phyloP scores from a whole-genome alignment of 2,888 invertebrate genomes.

The Luffia ferchaultella region DNA sequence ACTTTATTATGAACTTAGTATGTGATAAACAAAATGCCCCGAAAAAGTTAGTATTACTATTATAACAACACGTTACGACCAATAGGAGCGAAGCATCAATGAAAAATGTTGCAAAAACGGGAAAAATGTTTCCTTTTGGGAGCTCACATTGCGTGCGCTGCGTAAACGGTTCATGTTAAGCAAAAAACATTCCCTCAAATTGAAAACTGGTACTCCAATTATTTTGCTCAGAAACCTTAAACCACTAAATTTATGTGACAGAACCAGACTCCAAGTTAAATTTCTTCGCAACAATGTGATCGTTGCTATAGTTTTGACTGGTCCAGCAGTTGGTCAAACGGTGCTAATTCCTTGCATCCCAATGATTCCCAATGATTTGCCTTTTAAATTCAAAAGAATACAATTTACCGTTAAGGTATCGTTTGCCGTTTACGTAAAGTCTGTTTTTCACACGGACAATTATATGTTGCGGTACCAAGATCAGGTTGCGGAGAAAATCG shows the following conservation, averaged over 20 bases:
- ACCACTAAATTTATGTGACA: conserved; percentile 13
- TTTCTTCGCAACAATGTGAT: conserved; percentile 13
- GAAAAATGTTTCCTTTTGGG: too few species aligned
- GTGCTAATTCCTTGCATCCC: conserved; percentile 16
- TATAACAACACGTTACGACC: too few species aligned
- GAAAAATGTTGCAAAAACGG: too few species aligned
- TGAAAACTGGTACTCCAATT: too few species aligned
- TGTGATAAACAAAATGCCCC: too few species aligned
- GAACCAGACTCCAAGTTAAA: conserved; percentile 11
- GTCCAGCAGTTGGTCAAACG: conserved; percentile 12
- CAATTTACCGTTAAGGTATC: conserved; percentile 13
- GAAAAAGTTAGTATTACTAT: too few species aligned
- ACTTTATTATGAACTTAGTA: too few species aligned
- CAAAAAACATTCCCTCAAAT: conserved; percentile 11
- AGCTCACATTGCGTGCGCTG: too few species aligned
- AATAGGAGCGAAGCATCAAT: too few species aligned
- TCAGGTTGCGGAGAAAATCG: not conserved
- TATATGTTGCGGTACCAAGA: not conserved
- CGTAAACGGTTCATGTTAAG: too few species aligned
- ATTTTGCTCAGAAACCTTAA: conserved; percentile 13
- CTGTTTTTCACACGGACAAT: not conserved
- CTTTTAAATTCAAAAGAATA: conserved; percentile 16
- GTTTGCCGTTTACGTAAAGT: conserved; percentile 5
- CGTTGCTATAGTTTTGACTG: conserved; percentile 15
- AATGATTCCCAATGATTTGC: conserved; percentile 15